Evolutionary conservation across 1,140 invertebrate genomes (phyloP).

Genomic region (Probaryconus sp.): DNA sequence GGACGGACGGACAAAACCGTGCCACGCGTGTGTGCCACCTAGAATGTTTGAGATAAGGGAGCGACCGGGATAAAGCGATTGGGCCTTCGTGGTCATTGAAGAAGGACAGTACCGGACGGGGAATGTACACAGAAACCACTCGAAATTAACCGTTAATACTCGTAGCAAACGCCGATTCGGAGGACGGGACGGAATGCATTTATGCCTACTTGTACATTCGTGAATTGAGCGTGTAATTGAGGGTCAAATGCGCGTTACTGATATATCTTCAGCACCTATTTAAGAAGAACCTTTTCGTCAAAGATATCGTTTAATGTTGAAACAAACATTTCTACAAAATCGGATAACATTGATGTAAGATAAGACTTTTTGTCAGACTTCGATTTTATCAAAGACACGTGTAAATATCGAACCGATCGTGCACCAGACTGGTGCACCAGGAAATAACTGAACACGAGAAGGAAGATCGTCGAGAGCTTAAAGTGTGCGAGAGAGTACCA

Average conservation of each 20-base stretch:
- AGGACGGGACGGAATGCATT: slow-evolving; percentile 26
- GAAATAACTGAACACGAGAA: too few relatives aligned
- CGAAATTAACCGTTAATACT: slow-evolving; percentile 73
- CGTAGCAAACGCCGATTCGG: slow-evolving; percentile 54
- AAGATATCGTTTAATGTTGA: too few relatives aligned
- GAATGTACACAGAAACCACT: slow-evolving; percentile 66
- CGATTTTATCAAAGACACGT: too few relatives aligned
- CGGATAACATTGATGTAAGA: too few relatives aligned
- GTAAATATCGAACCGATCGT: too few relatives aligned
- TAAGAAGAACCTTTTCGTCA: too few relatives aligned
- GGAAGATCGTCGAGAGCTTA: slow-evolving; percentile 22
- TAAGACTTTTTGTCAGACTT: too few relatives aligned
- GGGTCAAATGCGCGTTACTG: slow-evolving; percentile 24
- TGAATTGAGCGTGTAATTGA: slow-evolving; percentile 43
- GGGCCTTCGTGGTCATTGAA: background rate
- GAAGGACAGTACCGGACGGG: background rate
- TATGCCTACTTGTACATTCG: slow-evolving; percentile 42
- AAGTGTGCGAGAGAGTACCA: slow-evolving; percentile 35
- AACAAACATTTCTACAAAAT: too few relatives aligned
- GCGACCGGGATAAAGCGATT: slow-evolving; percentile 28
- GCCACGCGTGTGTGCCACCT: slow-evolving; percentile 73
- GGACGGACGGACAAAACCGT: slow-evolving; percentile 71
- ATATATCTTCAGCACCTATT: too few relatives aligned
- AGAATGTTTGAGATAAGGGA: slow-evolving; percentile 58
- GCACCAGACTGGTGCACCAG: too few relatives aligned